Base-by-base conservation (phyloP, 2,888 invertebrate genomes). In the Elysia crispata region DNA sequence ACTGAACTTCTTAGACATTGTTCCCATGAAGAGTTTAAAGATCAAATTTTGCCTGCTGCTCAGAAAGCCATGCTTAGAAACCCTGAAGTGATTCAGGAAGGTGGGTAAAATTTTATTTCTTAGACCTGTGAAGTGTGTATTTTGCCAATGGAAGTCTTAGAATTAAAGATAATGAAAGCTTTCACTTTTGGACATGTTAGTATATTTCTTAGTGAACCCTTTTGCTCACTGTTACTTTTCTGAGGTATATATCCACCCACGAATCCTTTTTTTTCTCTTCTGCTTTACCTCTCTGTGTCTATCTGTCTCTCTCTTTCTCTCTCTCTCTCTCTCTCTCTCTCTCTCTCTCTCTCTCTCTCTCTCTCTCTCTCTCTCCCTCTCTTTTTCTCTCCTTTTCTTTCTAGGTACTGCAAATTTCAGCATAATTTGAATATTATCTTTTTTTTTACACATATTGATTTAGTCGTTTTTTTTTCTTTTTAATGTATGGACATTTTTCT, bases 21-120 rank as follows among this genome's bases (percentile, higher is more conserved):
- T 73, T 83, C 83, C 18, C 90, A 90, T 81, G 86, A 85, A 8
- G 96, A 96, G 76, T 96, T 98, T 87, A 95, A 95, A 88, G 94
- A 94, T 69, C 93, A 93, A 8, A 91, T 98, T 66, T 93, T 97
- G 82, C 97, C 98, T 0, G 95, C 97, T 0, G 93, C 98, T 77
- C 96, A 97, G 91, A 97, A 97, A 91, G 95, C 97, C 28, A 95
- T 98, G 95, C 93, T 99, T 41, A 93, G 99, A 75, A 98, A 96
- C 92, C 98, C 99, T 0, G 99, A 99, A 94, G 95, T 97, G 76
- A 95, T 96, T 83, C 94, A 98, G 33, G 86, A 89, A 85, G 89
- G 92, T 92, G 83, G 67, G 86, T 84, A 1, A 8, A n/a, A 33
- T 31, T 6, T n/a, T 66, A 23, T n/a, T 31, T 28, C n/a, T 41